Base-by-base conservation (phyloP, 2,113 vertebrate species). In the Serilophus lunatus region DNA sequence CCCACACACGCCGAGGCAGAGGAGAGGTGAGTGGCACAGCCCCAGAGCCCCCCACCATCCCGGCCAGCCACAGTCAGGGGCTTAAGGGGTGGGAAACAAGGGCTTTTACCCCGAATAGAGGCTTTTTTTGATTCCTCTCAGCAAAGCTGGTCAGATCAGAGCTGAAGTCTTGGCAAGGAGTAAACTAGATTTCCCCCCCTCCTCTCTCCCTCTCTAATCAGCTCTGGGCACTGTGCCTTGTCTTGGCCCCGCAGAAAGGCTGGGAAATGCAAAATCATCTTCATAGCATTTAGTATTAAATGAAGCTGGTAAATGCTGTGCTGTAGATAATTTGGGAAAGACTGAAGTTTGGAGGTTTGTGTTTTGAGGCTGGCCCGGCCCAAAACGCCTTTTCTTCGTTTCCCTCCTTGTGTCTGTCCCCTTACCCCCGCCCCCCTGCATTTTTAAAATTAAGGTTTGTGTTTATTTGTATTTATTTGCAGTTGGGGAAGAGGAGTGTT, bases 141-240 rank as follows among this genome's bases (percentile, higher is more conserved):
- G 80, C 50, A 57, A 88, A 80, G 79, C 33, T 86, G 86, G 68
- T 74, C 93, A 64, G 59, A 87, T 51, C 45, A 42, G 90, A 95
- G 87, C 82, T 65, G 68, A 88, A 92, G 75, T 49, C 85, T 94
- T 95, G 95, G 89, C 94, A 93, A 92, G 86, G 89, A 91, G 36
- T 26, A 61, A 79, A 56, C 56, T 22, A 49, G 64, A 15, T 60
- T 90, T 90, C 24, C 3, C 29, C 5, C 23, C 26, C 10, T 26
- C 44, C 36, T 19, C 13, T 33, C 9, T 28, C 25, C 9, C 13
- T 7, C 35, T 36, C 47, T 63, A 85, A 88, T 51, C 42, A 95
- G 53, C 82, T 83, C 82, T n/a, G 89, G 95, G 90, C 94, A 87
- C 50, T 7, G 74, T 69, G 82, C 91, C 92, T 77, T 11, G 3